Conservation (phyloP, 2,113 vertebrate species). For the Leptocoma aspasia region DNA sequence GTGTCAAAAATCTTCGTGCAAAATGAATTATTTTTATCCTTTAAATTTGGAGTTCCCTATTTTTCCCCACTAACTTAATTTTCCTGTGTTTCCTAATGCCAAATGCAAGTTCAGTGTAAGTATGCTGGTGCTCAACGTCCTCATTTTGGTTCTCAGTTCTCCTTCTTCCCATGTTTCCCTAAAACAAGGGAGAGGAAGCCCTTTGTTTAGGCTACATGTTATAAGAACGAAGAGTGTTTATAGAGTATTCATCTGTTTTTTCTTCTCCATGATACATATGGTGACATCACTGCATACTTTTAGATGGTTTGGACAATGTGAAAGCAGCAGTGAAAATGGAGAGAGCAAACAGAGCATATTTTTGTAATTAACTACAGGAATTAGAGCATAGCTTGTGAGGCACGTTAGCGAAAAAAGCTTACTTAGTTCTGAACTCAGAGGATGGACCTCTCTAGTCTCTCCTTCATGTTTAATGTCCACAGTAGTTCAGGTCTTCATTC, state of each 20-base stretch:
- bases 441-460: background rate
- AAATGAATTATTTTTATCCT: background rate
- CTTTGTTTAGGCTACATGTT: constrained; percentile 75
- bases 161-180: constrained; percentile 56
- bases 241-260: constrained; percentile 68
- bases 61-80: constrained; percentile 18
- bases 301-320: constrained; percentile 54
- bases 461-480: background rate
- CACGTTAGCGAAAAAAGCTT: background rate
- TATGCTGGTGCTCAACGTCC: background rate
- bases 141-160: constrained; percentile 51
- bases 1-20: background rate
- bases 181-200: constrained; percentile 56
- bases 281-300: constrained; percentile 70
- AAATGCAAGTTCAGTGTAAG: constrained; percentile 40
- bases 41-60: background rate
- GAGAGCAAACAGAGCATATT: constrained; percentile 41
- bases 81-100: constrained; percentile 33
- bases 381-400: background rate
- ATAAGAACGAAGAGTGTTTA: constrained; percentile 70
- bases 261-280: constrained; percentile 54
- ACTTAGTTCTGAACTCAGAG: background rate
- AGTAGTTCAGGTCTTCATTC: background rate
- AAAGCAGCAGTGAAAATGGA: constrained; percentile 43
- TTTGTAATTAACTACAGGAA: constrained; percentile 68